Evolutionary conservation across 2,888 invertebrate species (phyloP).

Genomic region (Mesodorylaimus sp.): DNA sequence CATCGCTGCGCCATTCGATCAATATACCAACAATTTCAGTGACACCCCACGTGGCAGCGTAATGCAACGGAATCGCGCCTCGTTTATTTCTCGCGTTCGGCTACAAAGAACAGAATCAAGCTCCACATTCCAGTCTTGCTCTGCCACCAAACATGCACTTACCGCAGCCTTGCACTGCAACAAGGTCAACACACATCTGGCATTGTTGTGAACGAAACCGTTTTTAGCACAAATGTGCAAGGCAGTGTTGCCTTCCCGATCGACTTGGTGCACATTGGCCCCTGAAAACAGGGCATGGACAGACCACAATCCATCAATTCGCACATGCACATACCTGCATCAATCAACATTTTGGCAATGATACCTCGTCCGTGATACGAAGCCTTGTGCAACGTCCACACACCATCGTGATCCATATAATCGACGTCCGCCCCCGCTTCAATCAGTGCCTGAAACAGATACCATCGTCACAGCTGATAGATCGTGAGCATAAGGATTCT

Average conservation of each 20-base stretch:
- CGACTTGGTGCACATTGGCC: conserved; percentile 31
- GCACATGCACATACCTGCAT: conserved; percentile 10
- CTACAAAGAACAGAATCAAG: too few species aligned
- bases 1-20: conserved; percentile 4
- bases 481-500: too few species aligned
- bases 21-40: conserved; percentile 14
- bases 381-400: conserved; percentile 33
- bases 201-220: conserved; percentile 29
- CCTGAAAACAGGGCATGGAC: conserved; percentile 19
- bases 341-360: conserved; percentile 12
- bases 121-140: too few species aligned
- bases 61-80: conserved; percentile 17
- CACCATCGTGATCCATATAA: conserved; percentile 30
- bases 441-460: conserved; percentile 25
- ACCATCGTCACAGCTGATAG: conserved; percentile 6
- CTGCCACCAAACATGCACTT: too few species aligned
- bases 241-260: conserved; percentile 32
- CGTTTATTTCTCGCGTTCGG: conserved; percentile 11
- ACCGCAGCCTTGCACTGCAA: conserved; percentile 14
- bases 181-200: conserved; percentile 13
- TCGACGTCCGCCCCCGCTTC: conserved; percentile 31
- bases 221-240: conserved; percentile 35
- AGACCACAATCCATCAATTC: not conserved
- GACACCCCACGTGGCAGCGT: conserved; percentile 16
- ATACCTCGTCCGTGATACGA: conserved; percentile 24